phyloP scores from a whole-genome alignment of 2,888 invertebrate genomes.

The Hydrotaea cyrtoneurina region DNA sequence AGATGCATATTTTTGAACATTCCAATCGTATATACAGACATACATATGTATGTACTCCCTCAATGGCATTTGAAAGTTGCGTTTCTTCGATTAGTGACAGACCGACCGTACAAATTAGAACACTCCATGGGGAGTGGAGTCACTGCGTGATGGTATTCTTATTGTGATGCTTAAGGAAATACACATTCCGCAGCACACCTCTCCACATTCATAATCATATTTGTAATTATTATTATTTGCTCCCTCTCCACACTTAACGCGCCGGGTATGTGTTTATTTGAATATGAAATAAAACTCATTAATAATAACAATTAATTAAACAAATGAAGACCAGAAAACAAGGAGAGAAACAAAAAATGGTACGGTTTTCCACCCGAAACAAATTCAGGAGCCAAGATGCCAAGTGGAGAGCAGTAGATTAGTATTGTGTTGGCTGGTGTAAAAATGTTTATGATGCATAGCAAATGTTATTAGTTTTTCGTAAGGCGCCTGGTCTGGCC shows the following conservation, averaged over 20 bases:
- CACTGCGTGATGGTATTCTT: neutral
- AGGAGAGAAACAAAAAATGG: neutral
- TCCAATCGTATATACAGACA: neutral
- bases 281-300: conserved; percentile 50
- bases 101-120: conserved; percentile 43
- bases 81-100: neutral
- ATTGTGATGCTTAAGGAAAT: conserved; percentile 13
- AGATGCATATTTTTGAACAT: too few species aligned
- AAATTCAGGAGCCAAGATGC: neutral
- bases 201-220: neutral
- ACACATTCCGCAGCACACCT: neutral
- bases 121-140: conserved; percentile 27
- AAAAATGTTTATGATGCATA: conserved; percentile 55
- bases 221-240: neutral
- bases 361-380: neutral
- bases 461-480: conserved; percentile 47
- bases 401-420: neutral
- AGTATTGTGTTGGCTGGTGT: neutral
- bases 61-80: neutral
- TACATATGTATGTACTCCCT: neutral
- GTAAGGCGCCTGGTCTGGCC: conserved; percentile 50
- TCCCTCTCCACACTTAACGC: neutral
- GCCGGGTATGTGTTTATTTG: neutral
- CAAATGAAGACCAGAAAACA: conserved; percentile 24
- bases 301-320: conserved; percentile 61